Evolutionary conservation across 30 jellyfish, hydroid and myxozoan genomes (phyloP).

Genomic region (Chrysaora quinquecirrha): DNA sequence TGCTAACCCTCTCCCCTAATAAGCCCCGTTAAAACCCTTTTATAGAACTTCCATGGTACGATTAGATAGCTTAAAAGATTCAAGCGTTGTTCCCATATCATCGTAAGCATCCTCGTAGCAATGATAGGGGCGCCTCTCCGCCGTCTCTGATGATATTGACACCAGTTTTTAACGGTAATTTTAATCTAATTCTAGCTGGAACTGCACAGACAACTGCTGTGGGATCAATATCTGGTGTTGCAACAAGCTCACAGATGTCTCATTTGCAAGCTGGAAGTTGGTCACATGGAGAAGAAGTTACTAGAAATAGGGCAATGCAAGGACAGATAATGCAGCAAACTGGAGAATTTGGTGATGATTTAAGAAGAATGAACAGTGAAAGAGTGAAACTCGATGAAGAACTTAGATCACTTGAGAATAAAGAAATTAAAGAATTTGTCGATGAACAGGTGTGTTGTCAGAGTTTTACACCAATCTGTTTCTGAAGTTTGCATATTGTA

Average conservation of each 20-base stretch:
- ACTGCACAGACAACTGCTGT: not conserved
- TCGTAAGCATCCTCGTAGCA: too few relatives aligned
- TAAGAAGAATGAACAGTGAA: conserved; percentile 87
- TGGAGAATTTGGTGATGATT: conserved; percentile 83
- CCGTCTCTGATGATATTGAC: too few relatives aligned
- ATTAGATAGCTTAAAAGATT: too few relatives aligned
- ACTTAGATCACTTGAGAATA: conserved; percentile 71
- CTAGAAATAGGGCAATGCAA: conserved; percentile 10
- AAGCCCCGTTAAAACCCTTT: too few relatives aligned
- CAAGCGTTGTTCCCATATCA: too few relatives aligned
- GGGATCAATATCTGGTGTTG: not conserved
- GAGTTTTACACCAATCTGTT: too few relatives aligned
- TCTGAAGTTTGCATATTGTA: too few relatives aligned
- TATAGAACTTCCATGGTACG: too few relatives aligned
- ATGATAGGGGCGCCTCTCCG: too few relatives aligned
- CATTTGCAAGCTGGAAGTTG: not conserved
- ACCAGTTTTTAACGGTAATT: too few relatives aligned
- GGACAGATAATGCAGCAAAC: conserved; percentile 37
- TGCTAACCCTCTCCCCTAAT: too few relatives aligned
- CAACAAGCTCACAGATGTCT: not conserved
- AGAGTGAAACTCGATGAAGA: conserved; percentile 87
- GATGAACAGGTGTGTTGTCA: conserved; percentile 72
- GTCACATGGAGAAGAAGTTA: conserved; percentile 4
- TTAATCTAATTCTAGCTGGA: not conserved
- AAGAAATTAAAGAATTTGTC: conserved; percentile 66